Evolutionary conservation across 2,888 invertebrate genomes (phyloP).

Genomic region (Pediacus dermestoides): DNA sequence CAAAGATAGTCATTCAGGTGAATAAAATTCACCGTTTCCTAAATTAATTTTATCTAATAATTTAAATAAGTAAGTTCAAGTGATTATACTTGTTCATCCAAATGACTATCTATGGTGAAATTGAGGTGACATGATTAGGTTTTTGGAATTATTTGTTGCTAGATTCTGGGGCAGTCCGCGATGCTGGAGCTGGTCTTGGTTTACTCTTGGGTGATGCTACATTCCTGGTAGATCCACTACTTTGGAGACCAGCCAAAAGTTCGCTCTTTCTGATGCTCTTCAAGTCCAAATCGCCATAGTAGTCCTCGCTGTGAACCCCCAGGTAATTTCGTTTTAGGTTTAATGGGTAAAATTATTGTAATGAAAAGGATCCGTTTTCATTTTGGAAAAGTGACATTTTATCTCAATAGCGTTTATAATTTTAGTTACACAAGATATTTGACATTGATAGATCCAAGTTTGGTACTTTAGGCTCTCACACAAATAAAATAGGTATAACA

Average conservation of each 20-base stretch:
- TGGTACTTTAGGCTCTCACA: no score
- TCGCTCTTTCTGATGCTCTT: conserved; percentile 94
- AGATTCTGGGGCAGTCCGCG: conserved; percentile 44
- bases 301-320: conserved; percentile 86
- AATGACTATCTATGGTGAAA: conserved; percentile 24
- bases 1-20: conserved; percentile 32
- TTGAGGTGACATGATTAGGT: conserved; percentile 9
- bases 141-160: conserved; percentile 34
- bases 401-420: no score
- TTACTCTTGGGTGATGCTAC: conserved; percentile 44
- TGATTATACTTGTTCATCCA: conserved; percentile 20
- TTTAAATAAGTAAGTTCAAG: conserved; percentile 33
- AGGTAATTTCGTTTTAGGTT: no score
- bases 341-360: no score
- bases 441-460: no score
- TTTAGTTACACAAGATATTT: no score
- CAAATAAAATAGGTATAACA: no score
- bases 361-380: no score
- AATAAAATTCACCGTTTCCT: conserved; percentile 31
- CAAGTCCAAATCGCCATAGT: conserved; percentile 92
- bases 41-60: conserved; percentile 29
- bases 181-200: conserved; percentile 48
- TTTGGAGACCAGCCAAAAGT: conserved; percentile 75
- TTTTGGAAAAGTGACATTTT: no score
- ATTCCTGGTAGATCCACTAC: conserved; percentile 55